A percentile compares a stretch with the other conserved stretches of the same genome.
Conservation (phyloP, 2,888 invertebrate species). For the Octonoba sinensis region DNA sequence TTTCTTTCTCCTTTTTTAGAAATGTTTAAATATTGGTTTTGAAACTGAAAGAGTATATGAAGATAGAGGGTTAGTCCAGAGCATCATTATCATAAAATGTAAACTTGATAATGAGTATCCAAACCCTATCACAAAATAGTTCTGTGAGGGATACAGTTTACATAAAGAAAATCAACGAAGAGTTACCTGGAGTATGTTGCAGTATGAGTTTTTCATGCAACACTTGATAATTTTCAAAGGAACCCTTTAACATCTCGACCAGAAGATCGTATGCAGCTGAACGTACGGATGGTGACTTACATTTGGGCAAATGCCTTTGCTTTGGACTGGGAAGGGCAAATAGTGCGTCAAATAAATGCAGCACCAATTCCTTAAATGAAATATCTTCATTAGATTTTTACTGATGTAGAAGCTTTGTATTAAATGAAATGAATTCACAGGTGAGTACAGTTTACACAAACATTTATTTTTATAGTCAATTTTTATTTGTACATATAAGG, state of each 20-base stretch:
- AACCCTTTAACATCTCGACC: conserved; percentile 87
- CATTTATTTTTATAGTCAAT: too few species aligned
- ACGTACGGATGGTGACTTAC: conserved; percentile 88
- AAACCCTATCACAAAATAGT: too few species aligned
- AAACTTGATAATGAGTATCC: too few species aligned
- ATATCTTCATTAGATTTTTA: too few species aligned
- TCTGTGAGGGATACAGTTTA: too few species aligned
- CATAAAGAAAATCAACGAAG: not conserved
- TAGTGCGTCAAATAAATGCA: conserved; percentile 84
- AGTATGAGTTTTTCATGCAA: conserved; percentile 85
- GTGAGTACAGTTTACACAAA: conserved; percentile 13
- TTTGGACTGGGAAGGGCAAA: conserved; percentile 91
- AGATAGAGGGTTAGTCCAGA: too few species aligned
- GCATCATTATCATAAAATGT: too few species aligned
- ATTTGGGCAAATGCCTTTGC: conserved; percentile 88
- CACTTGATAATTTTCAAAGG: conserved; percentile 86
- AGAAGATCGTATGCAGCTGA: conserved; percentile 92
- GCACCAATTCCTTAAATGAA: conserved; percentile 68
- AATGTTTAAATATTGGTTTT: too few species aligned
- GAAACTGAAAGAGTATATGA: too few species aligned
- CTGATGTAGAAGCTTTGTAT: too few species aligned
- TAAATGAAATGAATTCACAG: conserved; percentile 6
- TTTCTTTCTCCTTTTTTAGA: too few species aligned
- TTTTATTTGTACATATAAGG: not conserved
- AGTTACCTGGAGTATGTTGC: conserved; percentile 84